Base-by-base conservation (phyloP, 2,888 invertebrate species). In the Callinectes sapidus region DNA sequence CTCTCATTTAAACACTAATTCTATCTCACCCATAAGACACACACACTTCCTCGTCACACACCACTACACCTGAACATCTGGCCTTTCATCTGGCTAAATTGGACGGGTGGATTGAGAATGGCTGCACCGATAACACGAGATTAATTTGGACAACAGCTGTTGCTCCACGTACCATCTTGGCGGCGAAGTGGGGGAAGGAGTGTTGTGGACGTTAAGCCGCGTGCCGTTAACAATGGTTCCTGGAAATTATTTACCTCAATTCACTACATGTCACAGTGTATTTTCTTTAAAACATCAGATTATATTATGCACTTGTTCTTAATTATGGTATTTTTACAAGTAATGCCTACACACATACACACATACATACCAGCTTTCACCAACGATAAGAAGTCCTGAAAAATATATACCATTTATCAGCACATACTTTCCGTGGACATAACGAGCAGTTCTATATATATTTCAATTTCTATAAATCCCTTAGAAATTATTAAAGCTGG, bases 151-250 rank as follows among this genome's bases (percentile, higher is more conserved):
- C 2, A 28, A 71, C 5, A 28, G n/a, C n/a, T 1, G n/a, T 23
- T 10, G 10, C 1, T 71, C 13, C 32, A 61, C 66, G 87, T 66
- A 90, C 90, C 90, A 90, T 90, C 77, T 81, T 77, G 71, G 90
- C 90, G 90, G 90, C 48, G 71, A 35, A 42, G 81, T 39, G 81
- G 16, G 23, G 54, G 90, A 81, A 77, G 32, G 89, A 48, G 28
- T 71, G 77, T 39, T 16, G 23, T 18, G 18, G 18, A 16, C 90
- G 90, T 90, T 90, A 23, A 16, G 61, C 3, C 2, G 5, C 3
- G 23, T 10, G 23, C 2, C 23, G 1, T 61, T 23, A 6, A 61
- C 6, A 61, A 61, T 61, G 18, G 61, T 23, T 10, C 6, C 48
- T 61, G 23, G 61, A 61, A 55, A 55, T 16, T 55, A 55, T 55